These are phyloP conservation scores for Troides aeacus DNA, from an alignment of 2,888 invertebrate species.

Conservation along the genomic window DNA sequence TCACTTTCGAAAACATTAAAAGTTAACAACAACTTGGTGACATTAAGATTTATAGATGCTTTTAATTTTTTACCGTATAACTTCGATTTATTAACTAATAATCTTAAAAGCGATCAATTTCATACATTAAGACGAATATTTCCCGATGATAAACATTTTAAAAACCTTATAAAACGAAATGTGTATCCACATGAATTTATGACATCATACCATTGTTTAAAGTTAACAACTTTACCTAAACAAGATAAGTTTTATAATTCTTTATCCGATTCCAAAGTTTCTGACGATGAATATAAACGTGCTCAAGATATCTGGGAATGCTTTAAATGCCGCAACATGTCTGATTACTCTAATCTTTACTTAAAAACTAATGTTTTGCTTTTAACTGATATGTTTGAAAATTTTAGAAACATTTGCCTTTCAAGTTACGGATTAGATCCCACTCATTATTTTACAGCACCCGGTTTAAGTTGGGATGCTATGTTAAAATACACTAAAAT, in stretches of 20 bases:
- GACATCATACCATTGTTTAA: slow-evolving; percentile 27
- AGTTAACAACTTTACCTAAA: slow-evolving; percentile 21
- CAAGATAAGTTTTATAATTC: slow-evolving; percentile 20
- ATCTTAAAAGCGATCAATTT: too few relatives aligned
- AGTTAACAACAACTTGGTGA: slow-evolving; percentile 17
- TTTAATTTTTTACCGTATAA: slow-evolving; percentile 32
- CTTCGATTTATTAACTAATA: slow-evolving; percentile 23
- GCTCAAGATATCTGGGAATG: slow-evolving; percentile 37
- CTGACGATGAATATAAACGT: slow-evolving; percentile 20
- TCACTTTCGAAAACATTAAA: slow-evolving; percentile 40
- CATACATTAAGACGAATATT: slow-evolving; percentile 8
- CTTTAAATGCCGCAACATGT: slow-evolving; percentile 33
- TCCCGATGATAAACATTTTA: slow-evolving; percentile 13
- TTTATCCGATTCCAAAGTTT: slow-evolving; percentile 10
- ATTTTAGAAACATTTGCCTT: slow-evolving; percentile 38
- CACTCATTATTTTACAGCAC: slow-evolving; percentile 14
- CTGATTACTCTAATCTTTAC: slow-evolving; percentile 44
- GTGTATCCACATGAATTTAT: slow-evolving; percentile 24
- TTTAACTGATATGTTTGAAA: slow-evolving; percentile 47
- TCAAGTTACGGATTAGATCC: too few relatives aligned
- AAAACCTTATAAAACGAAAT: slow-evolving; percentile 11
- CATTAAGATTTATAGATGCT: slow-evolving; percentile 30
- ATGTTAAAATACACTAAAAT: slow-evolving; percentile 31
- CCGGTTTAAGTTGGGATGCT: slow-evolving; percentile 40
- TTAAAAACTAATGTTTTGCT: slow-evolving; percentile 44